Base-by-base conservation (phyloP, 2,888 invertebrate genomes). In the Hypercompe scribonia region DNA sequence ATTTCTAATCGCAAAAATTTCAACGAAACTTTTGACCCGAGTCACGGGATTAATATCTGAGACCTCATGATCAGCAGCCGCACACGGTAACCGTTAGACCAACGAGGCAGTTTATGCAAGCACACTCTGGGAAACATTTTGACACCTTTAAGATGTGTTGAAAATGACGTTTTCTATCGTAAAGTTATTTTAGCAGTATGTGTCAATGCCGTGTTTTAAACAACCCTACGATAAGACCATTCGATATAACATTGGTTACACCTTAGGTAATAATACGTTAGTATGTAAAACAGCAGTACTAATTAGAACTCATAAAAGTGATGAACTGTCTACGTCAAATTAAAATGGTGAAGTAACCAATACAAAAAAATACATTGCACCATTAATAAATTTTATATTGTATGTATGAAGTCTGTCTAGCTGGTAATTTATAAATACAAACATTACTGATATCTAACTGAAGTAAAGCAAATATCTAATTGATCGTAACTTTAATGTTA, bases 401-500 rank as follows among this genome's bases (percentile, higher is more conserved):
- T 36, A 36, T 3, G 11, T 11, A 39, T 36, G 11, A 39, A 8
- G 10, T 39, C 11, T 39, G 11, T 1, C 39, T 4, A 39, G 13
- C 11, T 33, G 21, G 65, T 71, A 66, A 66, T 58, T 36, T 76
- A 68, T 71, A 80, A 42, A 61, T 39, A 75, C 42, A 65, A 73
- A 76, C 58, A 71, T 72, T 71, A 36, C 58, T 54, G 4, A 46
- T 78, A 83, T 78, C 67, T 50, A 65, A 78, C 39, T 66, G 58
- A 76, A 75, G 66, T 65, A 73, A 73, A 81, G 77, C 70, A 73
- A 83, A 79, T 73, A 78, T 72, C 69, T 78, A 80, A 85, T 78
- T 81, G 78, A 83, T 81, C 78, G 71, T 78, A 76, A 83, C 75
- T 84, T 72, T 63, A 81, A 80, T 78, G 72, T 83, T 65, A 70